Evolutionary conservation across 2,888 invertebrate genomes (phyloP).

Genomic region (Epirrhoe tristata): DNA sequence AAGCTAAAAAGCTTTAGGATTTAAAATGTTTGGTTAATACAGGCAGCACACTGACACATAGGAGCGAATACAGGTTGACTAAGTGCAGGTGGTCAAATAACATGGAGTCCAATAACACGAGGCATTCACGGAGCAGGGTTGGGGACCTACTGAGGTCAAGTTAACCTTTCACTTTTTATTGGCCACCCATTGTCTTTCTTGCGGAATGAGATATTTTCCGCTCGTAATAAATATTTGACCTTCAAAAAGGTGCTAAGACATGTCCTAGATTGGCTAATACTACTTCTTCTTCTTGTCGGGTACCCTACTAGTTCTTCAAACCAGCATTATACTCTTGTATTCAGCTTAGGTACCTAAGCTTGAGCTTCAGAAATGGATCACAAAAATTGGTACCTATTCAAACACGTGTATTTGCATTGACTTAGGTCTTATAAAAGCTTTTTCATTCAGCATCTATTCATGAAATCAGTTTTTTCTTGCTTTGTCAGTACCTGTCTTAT

Average conservation of each 20-base stretch:
- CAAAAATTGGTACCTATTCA: slow-evolving; percentile 1
- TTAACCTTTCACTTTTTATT: slow-evolving; percentile 32
- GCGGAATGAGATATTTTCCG: slow-evolving; percentile 7
- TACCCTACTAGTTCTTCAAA: no score
- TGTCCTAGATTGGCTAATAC: not conserved
- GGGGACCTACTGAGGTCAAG: slow-evolving; percentile 31
- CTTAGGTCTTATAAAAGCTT: not conserved
- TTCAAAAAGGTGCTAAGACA: not conserved
- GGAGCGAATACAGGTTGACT: slow-evolving; percentile 19
- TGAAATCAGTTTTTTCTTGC: not conserved
- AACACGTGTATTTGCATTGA: slow-evolving; percentile 5
- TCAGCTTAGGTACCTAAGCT: no score
- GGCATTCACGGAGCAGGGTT: slow-evolving; percentile 33
- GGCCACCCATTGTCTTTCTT: slow-evolving; percentile 20
- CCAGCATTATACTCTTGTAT: no score
- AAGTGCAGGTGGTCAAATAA: slow-evolving; percentile 33
- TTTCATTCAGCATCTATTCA: not conserved
- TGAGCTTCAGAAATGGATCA: slow-evolving; percentile 14
- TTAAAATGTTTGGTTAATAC: not conserved
- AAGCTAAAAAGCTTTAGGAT: no score
- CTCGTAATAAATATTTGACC: not conserved
- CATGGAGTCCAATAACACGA: slow-evolving; percentile 30
- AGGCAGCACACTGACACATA: slow-evolving; percentile 1
- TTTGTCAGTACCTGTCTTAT: no score
- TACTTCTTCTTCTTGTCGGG: no score